phyloP scores from a whole-genome alignment of 2,113 vertebrate genomes.

The Gadus macrocephalus region DNA sequence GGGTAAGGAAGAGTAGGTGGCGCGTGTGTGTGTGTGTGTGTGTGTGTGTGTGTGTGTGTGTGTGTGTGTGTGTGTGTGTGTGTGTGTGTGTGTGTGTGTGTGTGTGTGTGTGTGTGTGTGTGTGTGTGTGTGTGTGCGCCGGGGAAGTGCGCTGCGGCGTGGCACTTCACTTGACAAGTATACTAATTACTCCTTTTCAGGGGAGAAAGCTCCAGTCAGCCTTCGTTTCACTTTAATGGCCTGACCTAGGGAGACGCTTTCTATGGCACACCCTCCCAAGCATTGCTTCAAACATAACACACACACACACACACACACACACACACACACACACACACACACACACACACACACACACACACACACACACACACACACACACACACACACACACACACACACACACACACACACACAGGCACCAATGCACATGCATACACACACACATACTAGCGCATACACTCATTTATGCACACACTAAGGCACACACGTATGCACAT shows the following conservation, averaged over 20 bases:
- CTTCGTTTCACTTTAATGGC: slow-evolving; percentile 87
- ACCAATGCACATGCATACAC: too few relatives aligned
- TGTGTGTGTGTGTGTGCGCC: slow-evolving; percentile 17
- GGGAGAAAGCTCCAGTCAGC: slow-evolving; percentile 85
- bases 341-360: too few relatives aligned
- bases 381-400: too few relatives aligned
- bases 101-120: slow-evolving; percentile 8
- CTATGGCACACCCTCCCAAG: slow-evolving; percentile 38
- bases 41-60: slow-evolving; percentile 10
- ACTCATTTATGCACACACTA: too few relatives aligned
- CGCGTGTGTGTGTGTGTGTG: slow-evolving; percentile 28
- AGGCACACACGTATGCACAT: too few relatives aligned
- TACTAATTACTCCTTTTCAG: slow-evolving; percentile 98
- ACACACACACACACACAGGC: too few relatives aligned
- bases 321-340: too few relatives aligned
- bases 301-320: slow-evolving; percentile 4
- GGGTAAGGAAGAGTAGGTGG: slow-evolving; percentile 44
- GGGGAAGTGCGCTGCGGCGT: slow-evolving; percentile 88
- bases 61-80: slow-evolving; percentile 13
- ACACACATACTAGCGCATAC: too few relatives aligned
- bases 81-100: slow-evolving; percentile 13
- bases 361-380: neutral
- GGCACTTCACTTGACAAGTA: slow-evolving; percentile 97
- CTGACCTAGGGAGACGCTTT: slow-evolving; percentile 78
- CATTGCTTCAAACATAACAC: too few relatives aligned